phyloP scores from a whole-genome alignment of 2,797 vertebrate species.

The Ambastaia sidthimunki region DNA sequence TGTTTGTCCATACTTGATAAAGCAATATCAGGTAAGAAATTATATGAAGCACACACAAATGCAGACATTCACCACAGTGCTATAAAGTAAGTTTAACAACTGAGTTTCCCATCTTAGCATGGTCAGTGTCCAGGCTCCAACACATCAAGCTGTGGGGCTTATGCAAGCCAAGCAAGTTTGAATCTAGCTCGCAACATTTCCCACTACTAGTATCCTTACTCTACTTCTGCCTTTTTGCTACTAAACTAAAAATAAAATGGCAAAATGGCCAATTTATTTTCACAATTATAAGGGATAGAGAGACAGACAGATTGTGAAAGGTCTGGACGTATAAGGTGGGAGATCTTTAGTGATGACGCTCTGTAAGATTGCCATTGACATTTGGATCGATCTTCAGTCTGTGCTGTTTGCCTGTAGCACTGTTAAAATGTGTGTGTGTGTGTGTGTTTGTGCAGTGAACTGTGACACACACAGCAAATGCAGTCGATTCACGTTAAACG shows the following conservation, averaged over 20 bases:
- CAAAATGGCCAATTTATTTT: neutral
- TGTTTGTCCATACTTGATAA: neutral
- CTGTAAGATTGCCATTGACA: slow-evolving; percentile 63
- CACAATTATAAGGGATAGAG: neutral
- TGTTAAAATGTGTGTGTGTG: slow-evolving; percentile 5
- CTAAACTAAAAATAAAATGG: slow-evolving; percentile 9
- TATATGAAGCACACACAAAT: neutral
- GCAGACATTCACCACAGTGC: neutral
- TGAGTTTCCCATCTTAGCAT: too few species aligned
- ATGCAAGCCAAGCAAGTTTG: neutral
- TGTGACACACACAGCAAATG: slow-evolving; percentile 31
- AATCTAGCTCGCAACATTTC: neutral
- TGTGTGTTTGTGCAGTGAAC: slow-evolving; percentile 4
- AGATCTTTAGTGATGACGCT: slow-evolving; percentile 59
- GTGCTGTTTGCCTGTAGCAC: slow-evolving; percentile 35
- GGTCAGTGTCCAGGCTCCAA: neutral
- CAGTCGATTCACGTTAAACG: slow-evolving; percentile 38
- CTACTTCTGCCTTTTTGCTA: neutral
- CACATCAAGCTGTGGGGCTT: neutral
- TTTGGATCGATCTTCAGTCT: slow-evolving; percentile 62
- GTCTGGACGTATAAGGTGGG: slow-evolving; percentile 34
- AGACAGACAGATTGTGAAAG: neutral
- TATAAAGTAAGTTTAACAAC: too few species aligned
- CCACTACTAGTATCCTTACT: too few species aligned
- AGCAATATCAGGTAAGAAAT: neutral